Evolutionary conservation across 2,113 vertebrate genomes (phyloP).

Genomic region (Menura novaehollandiae): DNA sequence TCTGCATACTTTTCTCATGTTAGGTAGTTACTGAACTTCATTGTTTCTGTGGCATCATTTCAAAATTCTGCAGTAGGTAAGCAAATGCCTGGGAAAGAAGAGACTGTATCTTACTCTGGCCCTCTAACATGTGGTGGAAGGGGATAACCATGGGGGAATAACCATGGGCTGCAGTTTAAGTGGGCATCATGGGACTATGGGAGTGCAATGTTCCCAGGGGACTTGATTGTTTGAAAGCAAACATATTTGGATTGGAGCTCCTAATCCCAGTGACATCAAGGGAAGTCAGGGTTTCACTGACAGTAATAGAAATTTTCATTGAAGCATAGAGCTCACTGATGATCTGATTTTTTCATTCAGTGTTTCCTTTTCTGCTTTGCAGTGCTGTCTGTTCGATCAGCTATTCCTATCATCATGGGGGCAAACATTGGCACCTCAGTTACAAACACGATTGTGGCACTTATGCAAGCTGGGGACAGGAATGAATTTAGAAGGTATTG

Average conservation of each 20-base stretch:
- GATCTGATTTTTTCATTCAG: neutral
- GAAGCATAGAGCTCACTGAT: neutral
- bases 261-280: neutral
- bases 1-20: neutral
- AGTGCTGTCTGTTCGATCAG: slow-evolving; percentile 85
- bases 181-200: neutral
- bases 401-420: slow-evolving; percentile 95
- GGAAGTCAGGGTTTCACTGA: neutral
- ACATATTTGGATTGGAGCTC: neutral
- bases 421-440: slow-evolving; percentile 97
- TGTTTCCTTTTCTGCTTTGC: neutral
- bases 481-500: slow-evolving; percentile 92
- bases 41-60: neutral
- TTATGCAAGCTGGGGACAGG: slow-evolving; percentile 93
- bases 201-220: fast-evolving
- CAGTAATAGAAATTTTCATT: neutral
- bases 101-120: neutral
- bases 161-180: neutral
- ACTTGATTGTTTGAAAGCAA: neutral
- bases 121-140: neutral
- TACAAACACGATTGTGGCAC: slow-evolving; percentile 94
- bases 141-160: neutral
- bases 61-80: neutral
- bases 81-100: neutral
- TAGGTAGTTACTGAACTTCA: neutral